Evolutionary conservation across 2,797 vertebrate genomes (phyloP).

Genomic region (Brachyalestes nurse): DNA sequence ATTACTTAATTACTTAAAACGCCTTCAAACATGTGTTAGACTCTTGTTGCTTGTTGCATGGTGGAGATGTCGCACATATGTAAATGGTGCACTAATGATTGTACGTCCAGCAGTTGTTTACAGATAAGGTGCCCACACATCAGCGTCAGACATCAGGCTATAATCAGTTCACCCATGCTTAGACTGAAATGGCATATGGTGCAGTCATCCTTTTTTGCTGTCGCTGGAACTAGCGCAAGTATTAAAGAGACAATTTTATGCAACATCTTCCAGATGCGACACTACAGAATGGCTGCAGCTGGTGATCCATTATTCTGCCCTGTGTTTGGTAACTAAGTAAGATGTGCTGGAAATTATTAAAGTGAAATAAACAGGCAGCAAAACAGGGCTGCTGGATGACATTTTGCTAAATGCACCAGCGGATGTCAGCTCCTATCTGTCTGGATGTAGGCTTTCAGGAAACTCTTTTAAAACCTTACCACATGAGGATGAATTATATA

Average conservation of each 20-base stretch:
- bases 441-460: conserved; percentile 65
- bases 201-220: background rate
- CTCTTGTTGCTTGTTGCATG: background rate
- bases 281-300: background rate
- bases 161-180: conserved; percentile 1
- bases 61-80: background rate
- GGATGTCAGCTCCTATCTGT: conserved; percentile 65
- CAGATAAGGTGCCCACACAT: background rate
- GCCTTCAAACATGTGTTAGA: background rate
- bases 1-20: background rate
- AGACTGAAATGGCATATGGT: background rate
- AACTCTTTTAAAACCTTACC: conserved; percentile 67
- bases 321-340: conserved; percentile 47
- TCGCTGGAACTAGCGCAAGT: background rate
- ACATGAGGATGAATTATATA: conserved; percentile 71
- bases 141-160: conserved; percentile 2
- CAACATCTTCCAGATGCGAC: background rate
- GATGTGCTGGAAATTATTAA: conserved; percentile 53
- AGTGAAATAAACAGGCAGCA: conserved; percentile 53
- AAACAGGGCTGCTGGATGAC: conserved; percentile 61
- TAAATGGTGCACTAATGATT: conserved; percentile 29
- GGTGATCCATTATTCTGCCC: conserved; percentile 30
- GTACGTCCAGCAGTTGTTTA: background rate
- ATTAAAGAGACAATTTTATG: background rate
- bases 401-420: conserved; percentile 58